Percentiles rank a stretch among this genome's conserved stretches.
Conservation (phyloP, 2,113 vertebrate species). For the Aspidoscelis tigris region DNA sequence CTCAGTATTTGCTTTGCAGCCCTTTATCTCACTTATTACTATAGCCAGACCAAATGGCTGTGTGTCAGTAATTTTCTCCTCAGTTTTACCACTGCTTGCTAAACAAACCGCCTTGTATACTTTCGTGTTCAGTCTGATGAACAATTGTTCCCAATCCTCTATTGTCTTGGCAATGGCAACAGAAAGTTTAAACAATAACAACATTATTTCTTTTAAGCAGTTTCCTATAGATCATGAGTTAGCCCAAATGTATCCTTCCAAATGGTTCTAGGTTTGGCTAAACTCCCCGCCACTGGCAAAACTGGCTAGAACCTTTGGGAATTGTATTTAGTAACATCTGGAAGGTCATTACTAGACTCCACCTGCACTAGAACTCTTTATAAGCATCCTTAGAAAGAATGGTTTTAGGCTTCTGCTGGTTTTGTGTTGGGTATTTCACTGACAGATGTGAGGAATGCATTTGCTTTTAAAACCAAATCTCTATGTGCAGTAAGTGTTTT, state of each 20-base stretch:
- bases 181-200: not conserved
- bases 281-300: too few relatives aligned
- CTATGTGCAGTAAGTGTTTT: not conserved
- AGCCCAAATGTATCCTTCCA: too few relatives aligned
- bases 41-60: too few relatives aligned
- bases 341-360: too few relatives aligned
- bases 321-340: too few relatives aligned
- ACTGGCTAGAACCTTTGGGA: too few relatives aligned
- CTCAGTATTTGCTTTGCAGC: too few relatives aligned
- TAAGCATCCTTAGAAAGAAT: not conserved
- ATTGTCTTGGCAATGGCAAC: not conserved
- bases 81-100: not conserved
- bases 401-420: not conserved
- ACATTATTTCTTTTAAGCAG: not conserved
- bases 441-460: not conserved
- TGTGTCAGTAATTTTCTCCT: not conserved
- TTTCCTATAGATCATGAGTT: too few relatives aligned
- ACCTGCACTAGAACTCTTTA: not conserved
- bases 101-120: too few relatives aligned
- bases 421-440: conserved; percentile 1
- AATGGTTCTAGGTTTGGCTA: too few relatives aligned
- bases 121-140: not conserved
- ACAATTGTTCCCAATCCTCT: not conserved
- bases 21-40: too few relatives aligned
- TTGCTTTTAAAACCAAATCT: conserved; percentile 10